phyloP scores from a whole-genome alignment of 1,140 invertebrate genomes.

The Drosophila kepulauana region DNA sequence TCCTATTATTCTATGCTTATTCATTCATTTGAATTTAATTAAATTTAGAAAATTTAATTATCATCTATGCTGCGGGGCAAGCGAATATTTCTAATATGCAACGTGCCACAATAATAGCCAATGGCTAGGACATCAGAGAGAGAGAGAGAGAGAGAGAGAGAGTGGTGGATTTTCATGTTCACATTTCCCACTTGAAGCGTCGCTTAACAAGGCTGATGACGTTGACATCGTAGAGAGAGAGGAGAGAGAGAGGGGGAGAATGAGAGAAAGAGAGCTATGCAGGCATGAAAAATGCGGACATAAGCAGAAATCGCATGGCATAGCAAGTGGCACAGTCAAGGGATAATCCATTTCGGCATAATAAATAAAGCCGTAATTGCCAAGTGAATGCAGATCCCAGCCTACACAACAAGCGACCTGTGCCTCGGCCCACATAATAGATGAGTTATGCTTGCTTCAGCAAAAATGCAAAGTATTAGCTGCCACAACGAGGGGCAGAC shows the following conservation, averaged over 20 bases:
- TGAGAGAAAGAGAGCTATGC: background rate
- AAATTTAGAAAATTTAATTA: constrained; percentile 36
- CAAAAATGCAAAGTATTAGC: constrained; percentile 71
- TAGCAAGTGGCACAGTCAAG: constrained; percentile 46
- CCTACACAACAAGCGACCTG: constrained; percentile 10
- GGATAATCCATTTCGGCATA: constrained; percentile 84
- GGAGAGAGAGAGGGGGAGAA: background rate
- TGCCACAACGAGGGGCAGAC: constrained; percentile 13
- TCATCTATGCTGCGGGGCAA: background rate
- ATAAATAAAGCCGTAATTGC: constrained; percentile 84
- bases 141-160: background rate
- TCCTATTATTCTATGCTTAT: constrained; percentile 16
- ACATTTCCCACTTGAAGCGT: constrained; percentile 33
- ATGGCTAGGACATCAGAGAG: background rate
- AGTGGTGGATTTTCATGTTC: constrained; percentile 1
- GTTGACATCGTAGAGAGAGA: constrained; percentile 1
- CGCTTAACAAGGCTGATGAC: constrained; percentile 35
- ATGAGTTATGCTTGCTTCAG: constrained; percentile 78
- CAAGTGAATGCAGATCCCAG: constrained; percentile 62
- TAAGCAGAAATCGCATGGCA: constrained; percentile 71
- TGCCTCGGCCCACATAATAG: constrained; percentile 58
- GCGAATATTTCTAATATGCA: background rate
- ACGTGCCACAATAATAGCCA: background rate
- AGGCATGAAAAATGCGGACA: constrained; percentile 61
- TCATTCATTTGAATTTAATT: constrained; percentile 29